Conservation (phyloP, 2,888 invertebrate species). For the Carterocephalus palaemon region DNA sequence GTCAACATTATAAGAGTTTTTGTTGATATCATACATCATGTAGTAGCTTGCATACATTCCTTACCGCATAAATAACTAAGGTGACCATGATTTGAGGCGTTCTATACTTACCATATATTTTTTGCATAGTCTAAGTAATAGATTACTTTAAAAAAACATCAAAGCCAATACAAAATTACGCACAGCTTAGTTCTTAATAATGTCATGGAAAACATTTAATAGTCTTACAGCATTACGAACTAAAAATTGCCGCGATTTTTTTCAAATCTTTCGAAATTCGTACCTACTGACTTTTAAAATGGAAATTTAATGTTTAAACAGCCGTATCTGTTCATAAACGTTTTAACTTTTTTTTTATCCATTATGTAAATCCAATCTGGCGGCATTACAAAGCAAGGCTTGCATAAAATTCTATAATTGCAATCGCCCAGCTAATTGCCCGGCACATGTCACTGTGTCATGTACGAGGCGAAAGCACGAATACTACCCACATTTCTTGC, state of each 20-base stretch:
- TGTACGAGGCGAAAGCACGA: conserved; percentile 31
- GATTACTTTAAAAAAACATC: no score
- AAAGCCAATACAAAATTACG: no score
- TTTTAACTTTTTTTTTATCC: conserved; percentile 3
- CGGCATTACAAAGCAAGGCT: conserved; percentile 16
- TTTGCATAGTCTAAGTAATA: no score
- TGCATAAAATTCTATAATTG: conserved; percentile 42
- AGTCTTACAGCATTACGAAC: no score
- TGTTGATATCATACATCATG: conserved; percentile 18
- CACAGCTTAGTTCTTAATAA: no score
- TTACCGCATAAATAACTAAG: conserved; percentile 18
- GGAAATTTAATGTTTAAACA: not conserved
- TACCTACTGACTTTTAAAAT: no score
- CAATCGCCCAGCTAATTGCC: conserved; percentile 46
- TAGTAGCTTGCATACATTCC: conserved; percentile 9
- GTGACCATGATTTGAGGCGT: conserved; percentile 11
- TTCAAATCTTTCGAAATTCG: no score
- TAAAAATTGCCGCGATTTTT: no score
- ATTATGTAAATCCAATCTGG: conserved; percentile 1
- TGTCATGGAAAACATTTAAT: no score
- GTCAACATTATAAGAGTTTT: conserved; percentile 15
- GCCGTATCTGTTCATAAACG: not conserved
- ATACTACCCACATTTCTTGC: conserved; percentile 27
- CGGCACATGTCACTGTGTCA: conserved; percentile 44
- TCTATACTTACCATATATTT: no score